Base-by-base conservation (phyloP, 37 sponge, comb jelly and placozoan species). In the Dysidea cf. avara region DNA sequence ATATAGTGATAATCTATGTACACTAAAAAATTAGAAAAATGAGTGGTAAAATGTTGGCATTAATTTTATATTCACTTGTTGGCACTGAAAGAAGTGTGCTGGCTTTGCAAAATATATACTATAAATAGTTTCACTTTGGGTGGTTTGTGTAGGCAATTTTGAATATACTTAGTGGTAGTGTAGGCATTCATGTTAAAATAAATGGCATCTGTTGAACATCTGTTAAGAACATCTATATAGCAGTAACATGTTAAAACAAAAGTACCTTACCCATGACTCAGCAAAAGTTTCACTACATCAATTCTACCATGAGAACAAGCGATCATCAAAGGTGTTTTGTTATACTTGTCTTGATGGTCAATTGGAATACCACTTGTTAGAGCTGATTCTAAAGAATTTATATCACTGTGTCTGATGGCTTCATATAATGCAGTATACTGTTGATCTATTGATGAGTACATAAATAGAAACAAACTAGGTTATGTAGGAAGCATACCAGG, bases 291-390 rank as follows among this genome's bases (percentile, higher is more conserved):
- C 18, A 65, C 90, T 7, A 93, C 74, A 39, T 96, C 86, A 20
- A 60, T 21, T 18, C 89, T 32, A 0, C 97, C 97, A 49, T 90
- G 89, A 53, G 86, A 69, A 47, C 76, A 47, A n/a, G 97, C 97
- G 21, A 90, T 74, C 97, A 96, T 96, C 20, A 96, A 86, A 11
- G 94, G 97, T 17, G 97, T 96, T 68, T 96, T 96, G 71, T 87
- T 90, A 77, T 86, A 96, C 82, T 89, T 86, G 78, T 96, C 97
- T 18, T 87, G 73, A 48, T 64, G 67, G 78, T 96, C 85, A 14
- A 81, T 57, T 1, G 83, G 39, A 0, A 90, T 66, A 0, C 81
- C 91, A 56, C 60, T 53, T 18, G 38, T n/a, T 34, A 90, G 63
- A 0, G 97, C 97, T 5, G 76, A 53, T 36, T 72, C 67, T 18